phyloP scores from a whole-genome alignment of 2,888 invertebrate genomes.

The Chrysolina haemoptera region DNA sequence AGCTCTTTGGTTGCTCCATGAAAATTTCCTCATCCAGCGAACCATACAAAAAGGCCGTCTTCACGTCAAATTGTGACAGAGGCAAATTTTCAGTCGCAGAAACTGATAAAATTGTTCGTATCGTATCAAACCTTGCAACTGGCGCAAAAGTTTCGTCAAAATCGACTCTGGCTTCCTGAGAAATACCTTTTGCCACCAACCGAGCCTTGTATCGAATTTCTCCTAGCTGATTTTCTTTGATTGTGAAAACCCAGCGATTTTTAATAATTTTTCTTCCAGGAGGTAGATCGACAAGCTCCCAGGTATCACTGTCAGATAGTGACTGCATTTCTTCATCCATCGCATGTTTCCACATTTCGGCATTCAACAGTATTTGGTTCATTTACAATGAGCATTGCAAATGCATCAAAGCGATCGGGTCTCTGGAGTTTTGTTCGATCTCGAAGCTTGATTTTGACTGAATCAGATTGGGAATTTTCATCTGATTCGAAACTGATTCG shows the following conservation, averaged over 20 bases:
- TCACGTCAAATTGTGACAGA: slow-evolving; percentile 42
- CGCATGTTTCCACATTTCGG: slow-evolving; percentile 37
- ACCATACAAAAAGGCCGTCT: too few species aligned
- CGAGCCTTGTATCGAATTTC: slow-evolving; percentile 43
- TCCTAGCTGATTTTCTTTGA: slow-evolving; percentile 36
- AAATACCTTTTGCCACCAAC: slow-evolving; percentile 42
- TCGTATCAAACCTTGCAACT: slow-evolving; percentile 34
- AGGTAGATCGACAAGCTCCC: slow-evolving; percentile 36
- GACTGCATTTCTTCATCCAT: too few species aligned
- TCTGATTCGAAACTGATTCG: too few species aligned
- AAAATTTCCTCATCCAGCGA: slow-evolving; percentile 27
- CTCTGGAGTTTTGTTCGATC: background rate
- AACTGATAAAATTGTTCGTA: slow-evolving; percentile 37
- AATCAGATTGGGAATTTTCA: too few species aligned
- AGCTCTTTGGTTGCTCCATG: slow-evolving; percentile 38
- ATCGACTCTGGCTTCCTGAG: slow-evolving; percentile 28
- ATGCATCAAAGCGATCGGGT: background rate
- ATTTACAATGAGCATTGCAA: background rate
- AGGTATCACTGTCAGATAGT: slow-evolving; percentile 43
- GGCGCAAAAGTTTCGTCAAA: slow-evolving; percentile 34
- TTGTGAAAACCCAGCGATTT: slow-evolving; percentile 39
- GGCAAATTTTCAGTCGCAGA: slow-evolving; percentile 29
- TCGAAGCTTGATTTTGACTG: background rate
- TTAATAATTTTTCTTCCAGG: slow-evolving; percentile 36
- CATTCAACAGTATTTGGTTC: background rate